Evolutionary conservation across 2,888 invertebrate genomes (phyloP).

Genomic region (Tinea semifulvella): DNA sequence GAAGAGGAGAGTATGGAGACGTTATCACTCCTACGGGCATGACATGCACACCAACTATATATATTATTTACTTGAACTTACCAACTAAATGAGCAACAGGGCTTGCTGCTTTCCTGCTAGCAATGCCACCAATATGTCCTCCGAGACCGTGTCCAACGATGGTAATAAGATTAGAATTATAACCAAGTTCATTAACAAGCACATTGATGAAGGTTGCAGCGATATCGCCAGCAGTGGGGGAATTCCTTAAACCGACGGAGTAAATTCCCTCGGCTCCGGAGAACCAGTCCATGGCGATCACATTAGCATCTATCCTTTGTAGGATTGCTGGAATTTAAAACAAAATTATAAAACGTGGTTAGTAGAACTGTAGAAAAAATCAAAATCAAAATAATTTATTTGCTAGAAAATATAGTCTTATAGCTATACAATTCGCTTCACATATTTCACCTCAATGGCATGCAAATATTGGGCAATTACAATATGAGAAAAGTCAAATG

Average conservation of each 20-base stretch:
- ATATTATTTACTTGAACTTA: too few species aligned
- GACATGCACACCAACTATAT: too few species aligned
- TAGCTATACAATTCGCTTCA: too few species aligned
- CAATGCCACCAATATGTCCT: slow-evolving; percentile 54
- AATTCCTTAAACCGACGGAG: slow-evolving; percentile 38
- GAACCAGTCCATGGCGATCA: slow-evolving; percentile 55
- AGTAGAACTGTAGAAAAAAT: too few species aligned
- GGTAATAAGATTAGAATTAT: slow-evolving; percentile 31
- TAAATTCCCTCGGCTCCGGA: slow-evolving; percentile 30
- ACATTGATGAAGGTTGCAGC: slow-evolving; percentile 49
- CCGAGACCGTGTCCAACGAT: slow-evolving; percentile 54
- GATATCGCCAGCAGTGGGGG: slow-evolving; percentile 37
- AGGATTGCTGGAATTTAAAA: slow-evolving; percentile 43
- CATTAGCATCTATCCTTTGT: slow-evolving; percentile 36
- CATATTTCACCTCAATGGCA: too few species aligned
- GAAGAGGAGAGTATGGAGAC: too few species aligned
- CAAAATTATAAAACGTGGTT: too few species aligned
- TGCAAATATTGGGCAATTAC: too few species aligned
- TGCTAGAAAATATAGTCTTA: too few species aligned
- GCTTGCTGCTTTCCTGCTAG: slow-evolving; percentile 33
- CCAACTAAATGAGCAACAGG: slow-evolving; percentile 41
- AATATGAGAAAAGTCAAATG: too few species aligned
- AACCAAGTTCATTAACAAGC: slow-evolving; percentile 33
- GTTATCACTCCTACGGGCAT: too few species aligned
- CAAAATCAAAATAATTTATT: too few species aligned